Evolutionary conservation across 2,113 vertebrate genomes (phyloP).

Genomic region (Montifringilla adamsi): DNA sequence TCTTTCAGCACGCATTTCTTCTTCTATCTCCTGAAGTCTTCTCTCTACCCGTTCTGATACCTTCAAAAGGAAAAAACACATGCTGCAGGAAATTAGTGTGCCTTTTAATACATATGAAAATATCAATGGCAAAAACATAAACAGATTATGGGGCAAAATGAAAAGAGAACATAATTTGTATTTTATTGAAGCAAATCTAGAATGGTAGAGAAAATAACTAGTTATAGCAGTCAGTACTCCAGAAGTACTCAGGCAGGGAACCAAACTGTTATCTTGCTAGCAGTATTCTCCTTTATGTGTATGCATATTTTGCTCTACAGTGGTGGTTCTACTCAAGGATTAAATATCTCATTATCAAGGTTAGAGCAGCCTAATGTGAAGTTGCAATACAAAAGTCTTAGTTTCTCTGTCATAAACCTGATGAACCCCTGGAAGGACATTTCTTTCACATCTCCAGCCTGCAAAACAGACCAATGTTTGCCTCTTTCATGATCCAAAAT

Average conservation of each 20-base stretch:
- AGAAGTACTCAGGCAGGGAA: not conserved
- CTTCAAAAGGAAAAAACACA: conserved; percentile 58
- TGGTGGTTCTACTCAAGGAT: not conserved
- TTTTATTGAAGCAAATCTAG: not conserved
- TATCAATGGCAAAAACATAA: not conserved
- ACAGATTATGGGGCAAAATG: not conserved
- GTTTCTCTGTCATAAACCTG: not conserved
- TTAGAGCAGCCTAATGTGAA: not conserved
- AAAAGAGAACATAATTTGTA: not conserved
- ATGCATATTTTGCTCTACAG: not conserved
- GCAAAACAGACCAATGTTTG: not conserved
- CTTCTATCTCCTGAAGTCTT: conserved; percentile 87
- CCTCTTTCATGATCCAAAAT: not conserved
- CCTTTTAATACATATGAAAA: not conserved
- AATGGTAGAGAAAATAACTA: not conserved
- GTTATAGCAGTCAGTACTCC: not conserved
- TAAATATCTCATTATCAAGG: not conserved
- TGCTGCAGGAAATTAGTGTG: not conserved
- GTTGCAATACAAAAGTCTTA: not conserved
- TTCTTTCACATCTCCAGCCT: not conserved
- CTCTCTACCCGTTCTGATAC: conserved; percentile 84
- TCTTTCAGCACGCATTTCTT: conserved; percentile 79
- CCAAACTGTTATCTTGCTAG: not conserved
- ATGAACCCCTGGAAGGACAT: not conserved
- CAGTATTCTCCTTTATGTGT: not conserved